phyloP scores from a whole-genome alignment of 2,888 invertebrate genomes.

The Copidosoma aretas region DNA sequence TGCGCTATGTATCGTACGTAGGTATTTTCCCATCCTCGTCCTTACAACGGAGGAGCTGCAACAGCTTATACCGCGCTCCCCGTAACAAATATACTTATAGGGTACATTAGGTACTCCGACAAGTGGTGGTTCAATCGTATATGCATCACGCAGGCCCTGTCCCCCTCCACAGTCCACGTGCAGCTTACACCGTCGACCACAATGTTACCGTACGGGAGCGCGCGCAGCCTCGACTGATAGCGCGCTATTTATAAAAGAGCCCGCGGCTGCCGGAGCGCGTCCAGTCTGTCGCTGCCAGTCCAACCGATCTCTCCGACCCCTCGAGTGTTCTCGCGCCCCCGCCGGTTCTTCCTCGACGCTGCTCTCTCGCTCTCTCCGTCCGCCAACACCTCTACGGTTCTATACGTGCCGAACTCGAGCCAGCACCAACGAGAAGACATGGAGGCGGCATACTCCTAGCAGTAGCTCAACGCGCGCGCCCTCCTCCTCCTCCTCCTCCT shows the following conservation, averaged over 20 bases:
- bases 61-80: too few relatives aligned
- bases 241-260: conserved; percentile 35
- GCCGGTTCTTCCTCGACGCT: not conserved
- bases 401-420: too few relatives aligned
- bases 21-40: too few relatives aligned
- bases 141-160: too few relatives aligned
- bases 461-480: not conserved
- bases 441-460: conserved; percentile 43
- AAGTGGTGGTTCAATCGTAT: too few relatives aligned
- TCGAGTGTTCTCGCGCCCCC: not conserved
- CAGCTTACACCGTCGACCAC: too few relatives aligned
- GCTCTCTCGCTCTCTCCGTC: not conserved
- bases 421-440: conserved; percentile 8
- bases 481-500: too few relatives aligned
- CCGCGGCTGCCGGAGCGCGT: not conserved
- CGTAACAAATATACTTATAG: too few relatives aligned
- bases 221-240: conserved; percentile 14
- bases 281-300: conserved; percentile 22
- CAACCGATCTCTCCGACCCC: not conserved
- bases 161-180: not conserved
- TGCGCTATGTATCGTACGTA: too few relatives aligned
- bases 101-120: too few relatives aligned
- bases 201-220: not conserved
- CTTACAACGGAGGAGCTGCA: not conserved
- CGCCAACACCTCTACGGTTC: too few relatives aligned